Base-by-base conservation (phyloP, 2,888 invertebrate genomes). In the Disparrhopalites patrizii region DNA sequence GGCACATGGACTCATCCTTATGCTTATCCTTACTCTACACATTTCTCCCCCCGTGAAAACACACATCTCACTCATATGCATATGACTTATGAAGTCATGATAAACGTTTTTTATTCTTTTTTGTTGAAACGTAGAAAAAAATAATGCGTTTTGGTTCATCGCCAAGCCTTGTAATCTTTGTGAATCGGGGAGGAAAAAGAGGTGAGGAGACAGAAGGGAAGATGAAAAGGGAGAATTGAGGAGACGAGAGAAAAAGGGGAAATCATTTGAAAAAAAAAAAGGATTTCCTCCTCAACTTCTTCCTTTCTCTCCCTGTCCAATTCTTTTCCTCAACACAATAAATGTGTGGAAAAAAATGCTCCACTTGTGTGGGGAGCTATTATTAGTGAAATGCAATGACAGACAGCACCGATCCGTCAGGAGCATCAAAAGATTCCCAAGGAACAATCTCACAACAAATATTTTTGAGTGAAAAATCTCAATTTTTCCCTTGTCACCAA, bases 91-190 rank as follows among this genome's bases (percentile, higher is more conserved):
- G 54, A 31, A 55, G 54, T 55, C 15, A 47, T 47, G 31, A 55
- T 31, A 31, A 20, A 33, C 31, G 13, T 47, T 47, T n/a, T n/a
- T n/a, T n/a, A n/a, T n/a, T n/a, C n/a, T n/a, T 15, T 43, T 15
- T 43, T 4, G n/a, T 15, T 43, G 5, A 3, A 33, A 27, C 8
- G 27, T 13, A 54, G 38, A 62, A 51, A 51, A n/a, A 54, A 38
- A 62, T 62, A 15, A 52, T 54, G 62, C 56, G 27, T 61, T 65
- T 62, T 66, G 57, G 54, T 52, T 64, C 55, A 63, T 40, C 55
- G 63, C 63, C 63, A 63, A 63, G 31, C 51, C 51, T n/a, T n/a
- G 20, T 62, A 62, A 62, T 62, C 61, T 51, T 47, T 51, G 30
- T n/a, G n/a, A n/a, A n/a, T n/a, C n/a, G n/a, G n/a, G n/a, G n/a